Conservation (phyloP, 2,888 invertebrate genomes). For the Pimpla rufipes region DNA sequence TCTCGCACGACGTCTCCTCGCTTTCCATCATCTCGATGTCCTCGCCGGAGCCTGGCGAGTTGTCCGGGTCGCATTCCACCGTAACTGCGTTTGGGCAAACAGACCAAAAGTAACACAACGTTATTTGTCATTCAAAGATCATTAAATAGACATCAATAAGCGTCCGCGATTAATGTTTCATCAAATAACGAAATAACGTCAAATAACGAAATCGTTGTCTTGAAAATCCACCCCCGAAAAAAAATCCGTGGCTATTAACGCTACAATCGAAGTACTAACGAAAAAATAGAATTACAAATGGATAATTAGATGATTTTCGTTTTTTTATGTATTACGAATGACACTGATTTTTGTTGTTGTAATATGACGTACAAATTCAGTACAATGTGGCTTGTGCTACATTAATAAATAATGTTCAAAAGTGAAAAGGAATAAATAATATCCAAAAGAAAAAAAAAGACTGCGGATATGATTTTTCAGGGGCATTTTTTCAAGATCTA, state of each 20-base stretch:
- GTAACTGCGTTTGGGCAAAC: conserved; percentile 69
- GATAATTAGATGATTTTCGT: background rate
- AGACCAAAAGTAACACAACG: conserved; percentile 14
- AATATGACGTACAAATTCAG: background rate
- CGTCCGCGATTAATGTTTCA: conserved; percentile 16
- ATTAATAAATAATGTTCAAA: too few species aligned
- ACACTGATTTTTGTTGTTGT: background rate
- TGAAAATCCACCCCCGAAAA: background rate
- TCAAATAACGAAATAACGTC: conserved; percentile 19
- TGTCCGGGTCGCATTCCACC: conserved; percentile 75
- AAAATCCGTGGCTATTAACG: too few species aligned
- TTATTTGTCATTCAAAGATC: background rate
- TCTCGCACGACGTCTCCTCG: conserved; percentile 85
- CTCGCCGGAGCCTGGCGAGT: conserved; percentile 78
- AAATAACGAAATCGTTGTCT: background rate
- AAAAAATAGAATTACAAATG: background rate
- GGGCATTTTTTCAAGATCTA: background rate
- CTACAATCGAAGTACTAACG: background rate
- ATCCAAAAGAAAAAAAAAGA: too few species aligned
- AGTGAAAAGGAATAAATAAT: too few species aligned
- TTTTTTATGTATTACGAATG: background rate
- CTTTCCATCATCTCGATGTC: conserved; percentile 83
- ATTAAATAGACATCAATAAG: conserved; percentile 9
- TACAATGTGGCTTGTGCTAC: background rate
- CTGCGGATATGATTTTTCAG: background rate